These are phyloP conservation scores for Spodoptera frugiperda DNA, from an alignment of 1,140 invertebrate species.

Conservation along the genomic window DNA sequence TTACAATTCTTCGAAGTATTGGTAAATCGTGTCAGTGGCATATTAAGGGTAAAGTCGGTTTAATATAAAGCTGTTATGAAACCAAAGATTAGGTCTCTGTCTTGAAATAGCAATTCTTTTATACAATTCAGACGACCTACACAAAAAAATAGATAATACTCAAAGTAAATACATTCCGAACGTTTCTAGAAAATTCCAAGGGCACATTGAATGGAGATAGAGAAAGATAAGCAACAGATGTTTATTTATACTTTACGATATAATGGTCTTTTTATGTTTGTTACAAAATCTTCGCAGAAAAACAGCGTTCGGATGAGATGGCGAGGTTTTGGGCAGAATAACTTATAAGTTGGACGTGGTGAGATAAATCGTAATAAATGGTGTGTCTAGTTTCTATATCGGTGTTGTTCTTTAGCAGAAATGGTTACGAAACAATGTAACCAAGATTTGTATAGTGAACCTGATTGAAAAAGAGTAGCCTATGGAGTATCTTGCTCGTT, in stretches of 20 bases:
- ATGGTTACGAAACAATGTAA: no score
- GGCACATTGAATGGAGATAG: not conserved
- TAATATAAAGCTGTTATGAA: not conserved
- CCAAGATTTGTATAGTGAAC: no score
- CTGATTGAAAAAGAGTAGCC: no score
- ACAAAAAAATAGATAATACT: not conserved
- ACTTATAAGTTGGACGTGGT: not conserved
- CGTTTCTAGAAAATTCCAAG: not conserved
- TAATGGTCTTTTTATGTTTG: not conserved
- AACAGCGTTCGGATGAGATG: not conserved
- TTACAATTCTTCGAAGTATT: not conserved
- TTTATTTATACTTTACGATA: not conserved
- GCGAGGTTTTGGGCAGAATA: not conserved
- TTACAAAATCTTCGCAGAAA: not conserved
- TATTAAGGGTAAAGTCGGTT: not conserved
- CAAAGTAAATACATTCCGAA: not conserved
- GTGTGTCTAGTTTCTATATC: no score
- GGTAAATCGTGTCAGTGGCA: not conserved
- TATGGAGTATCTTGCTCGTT: no score
- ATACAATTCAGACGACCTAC: not conserved
- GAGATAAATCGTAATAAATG: no score
- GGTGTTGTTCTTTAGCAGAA: no score
- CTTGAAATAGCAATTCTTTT: constrained; percentile 6
- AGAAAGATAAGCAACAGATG: not conserved
- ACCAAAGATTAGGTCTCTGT: not conserved